Base-by-base conservation (phyloP, 2,113 vertebrate genomes). In the Zosterops borbonicus region DNA sequence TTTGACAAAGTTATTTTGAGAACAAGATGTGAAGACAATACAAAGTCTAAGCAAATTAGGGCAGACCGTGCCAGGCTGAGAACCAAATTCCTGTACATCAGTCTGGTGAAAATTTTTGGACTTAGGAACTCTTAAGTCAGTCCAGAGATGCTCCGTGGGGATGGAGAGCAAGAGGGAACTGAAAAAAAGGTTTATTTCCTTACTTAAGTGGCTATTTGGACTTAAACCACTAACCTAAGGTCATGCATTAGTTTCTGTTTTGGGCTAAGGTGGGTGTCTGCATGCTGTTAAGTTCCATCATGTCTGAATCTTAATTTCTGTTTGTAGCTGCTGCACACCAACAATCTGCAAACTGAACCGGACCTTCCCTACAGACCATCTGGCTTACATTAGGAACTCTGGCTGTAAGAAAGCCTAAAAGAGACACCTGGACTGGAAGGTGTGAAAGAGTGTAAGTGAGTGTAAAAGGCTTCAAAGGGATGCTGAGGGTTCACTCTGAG, bases 121-220 rank as follows among this genome's bases (percentile, higher is more conserved):
- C 11, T 83, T 56, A n/a, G 37, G 46, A 81, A 15, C 20, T 46
- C 42, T 28, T 39, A 5, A 69, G 6, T 56, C 31, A 69, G 27
- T 19, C 21, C 50, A 49, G 52, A 19, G 9, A 10, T 41, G 14
- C 9, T 87, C 21, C 0, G 0, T 59, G 44, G 24, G 56, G 29
- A 75, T 28, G 35, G 16, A 70, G n/a, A 49, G 18, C 12, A 75
- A 76, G 44, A 71, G 18, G 7, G 16, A 87, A 60, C 16, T 23
- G 69, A 60, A 82, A 23, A 78, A 92, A 83, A 46, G 4, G 12
- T 39, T 74, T 58, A 75, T 13, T 44, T 84, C 18, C 69, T 55
- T 19, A 28, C 27, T 63, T 12, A 59, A 77, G 33, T 33, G 18
- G 12, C 11, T 78, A 2, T 47, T 89, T 81, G 39, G 14, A 42